These are phyloP conservation scores for Onthophagus sagittarius DNA, from an alignment of 2,888 invertebrate genomes.

Conservation along the genomic window DNA sequence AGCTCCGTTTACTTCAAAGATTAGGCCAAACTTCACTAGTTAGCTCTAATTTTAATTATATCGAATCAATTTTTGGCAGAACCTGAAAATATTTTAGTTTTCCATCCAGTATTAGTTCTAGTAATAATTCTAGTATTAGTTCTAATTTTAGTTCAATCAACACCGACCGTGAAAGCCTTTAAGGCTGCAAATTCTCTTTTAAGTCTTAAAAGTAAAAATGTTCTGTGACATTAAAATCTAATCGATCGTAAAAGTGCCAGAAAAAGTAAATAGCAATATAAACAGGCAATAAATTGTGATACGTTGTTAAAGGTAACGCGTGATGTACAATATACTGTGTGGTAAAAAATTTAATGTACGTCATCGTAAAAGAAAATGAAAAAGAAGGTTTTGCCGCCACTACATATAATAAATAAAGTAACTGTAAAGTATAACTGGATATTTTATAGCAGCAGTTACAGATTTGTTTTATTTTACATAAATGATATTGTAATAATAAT, in stretches of 20 bases:
- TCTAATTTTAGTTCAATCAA: too few relatives aligned
- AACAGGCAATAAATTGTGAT: not conserved
- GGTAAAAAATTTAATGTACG: not conserved
- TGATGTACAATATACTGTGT: not conserved
- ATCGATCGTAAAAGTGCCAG: not conserved
- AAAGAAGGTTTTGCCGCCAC: not conserved
- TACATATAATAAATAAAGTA: not conserved
- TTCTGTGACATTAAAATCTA: not conserved
- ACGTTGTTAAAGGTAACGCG: not conserved
- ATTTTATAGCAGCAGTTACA: too few relatives aligned
- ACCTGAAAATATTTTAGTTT: too few relatives aligned
- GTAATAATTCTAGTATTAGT: too few relatives aligned
- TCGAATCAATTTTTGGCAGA: too few relatives aligned
- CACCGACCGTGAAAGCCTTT: too few relatives aligned
- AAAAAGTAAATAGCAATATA: not conserved
- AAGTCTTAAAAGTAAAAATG: not conserved
- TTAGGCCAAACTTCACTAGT: too few relatives aligned
- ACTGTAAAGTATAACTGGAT: not conserved
- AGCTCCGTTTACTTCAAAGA: too few relatives aligned
- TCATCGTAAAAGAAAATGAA: not conserved
- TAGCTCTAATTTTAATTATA: too few relatives aligned
- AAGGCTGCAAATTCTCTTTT: not conserved
- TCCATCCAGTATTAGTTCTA: too few relatives aligned
- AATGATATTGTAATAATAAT: too few relatives aligned
- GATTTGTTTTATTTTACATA: too few relatives aligned